phyloP scores from a whole-genome alignment of 2,888 invertebrate genomes.

The Apoderus coryli region DNA sequence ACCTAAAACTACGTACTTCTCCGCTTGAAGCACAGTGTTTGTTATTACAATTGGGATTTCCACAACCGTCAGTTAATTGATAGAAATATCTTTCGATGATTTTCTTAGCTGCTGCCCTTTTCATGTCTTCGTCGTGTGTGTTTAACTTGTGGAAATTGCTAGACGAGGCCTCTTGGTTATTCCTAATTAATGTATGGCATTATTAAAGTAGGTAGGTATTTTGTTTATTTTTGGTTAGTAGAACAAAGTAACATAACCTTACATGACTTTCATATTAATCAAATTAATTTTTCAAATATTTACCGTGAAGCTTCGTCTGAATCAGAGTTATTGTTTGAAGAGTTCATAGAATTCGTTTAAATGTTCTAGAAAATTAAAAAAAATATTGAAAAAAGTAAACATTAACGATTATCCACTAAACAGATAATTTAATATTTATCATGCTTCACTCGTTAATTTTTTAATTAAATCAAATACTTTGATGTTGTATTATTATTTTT shows the following conservation, averaged over 20 bases:
- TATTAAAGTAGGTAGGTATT: neutral
- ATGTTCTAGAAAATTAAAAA: conserved; percentile 19
- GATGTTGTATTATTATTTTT: too few relatives aligned
- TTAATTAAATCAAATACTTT: too few relatives aligned
- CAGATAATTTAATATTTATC: too few relatives aligned
- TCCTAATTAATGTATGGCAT: conserved; percentile 25
- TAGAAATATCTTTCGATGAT: conserved; percentile 86
- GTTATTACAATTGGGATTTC: conserved; percentile 75
- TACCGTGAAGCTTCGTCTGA: conserved; percentile 40
- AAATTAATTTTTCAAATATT: conserved; percentile 6
- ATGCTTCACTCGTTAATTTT: too few relatives aligned
- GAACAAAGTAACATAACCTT: conserved; percentile 6
- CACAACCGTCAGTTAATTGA: conserved; percentile 85
- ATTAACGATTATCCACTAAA: too few relatives aligned
- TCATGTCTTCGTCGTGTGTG: conserved; percentile 48
- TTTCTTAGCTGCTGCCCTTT: conserved; percentile 65
- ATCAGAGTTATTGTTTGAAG: conserved; percentile 30
- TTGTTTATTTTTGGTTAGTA: neutral
- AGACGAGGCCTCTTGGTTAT: conserved; percentile 33
- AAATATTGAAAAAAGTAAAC: too few relatives aligned
- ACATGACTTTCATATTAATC: conserved; percentile 5
- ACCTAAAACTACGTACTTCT: conserved; percentile 40
- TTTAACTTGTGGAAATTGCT: conserved; percentile 23
- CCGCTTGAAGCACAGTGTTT: conserved; percentile 82
- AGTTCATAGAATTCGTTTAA: conserved; percentile 34